Base-by-base conservation (phyloP, 2,113 vertebrate genomes). In the Archilochus colubris region DNA sequence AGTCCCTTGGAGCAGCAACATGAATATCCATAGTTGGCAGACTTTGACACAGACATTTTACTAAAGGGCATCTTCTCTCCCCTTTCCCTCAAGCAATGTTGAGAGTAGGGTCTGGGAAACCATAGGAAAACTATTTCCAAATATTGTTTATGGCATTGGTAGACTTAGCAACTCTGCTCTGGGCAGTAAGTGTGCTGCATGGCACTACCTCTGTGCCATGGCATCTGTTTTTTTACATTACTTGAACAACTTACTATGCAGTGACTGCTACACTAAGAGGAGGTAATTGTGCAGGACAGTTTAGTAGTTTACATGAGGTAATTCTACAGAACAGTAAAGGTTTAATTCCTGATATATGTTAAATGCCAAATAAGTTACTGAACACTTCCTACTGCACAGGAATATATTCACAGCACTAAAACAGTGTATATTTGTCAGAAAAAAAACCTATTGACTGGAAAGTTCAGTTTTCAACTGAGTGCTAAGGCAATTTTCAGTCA, bases 111-210 rank as follows among this genome's bases (percentile, higher is more conserved):
- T 95, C 83, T 97, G 87, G 93, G 93, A 96, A 93, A 82, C 68
- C 70, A 95, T 77, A 95, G 69, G 67, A 95, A 96, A 96, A 43
- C 82, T 79, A 10, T 59, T 96, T 96, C 63, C 81, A 96, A 92
- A 76, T 92, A 85, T 96, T 94, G 84, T 95, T 96, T 89, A 89
- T 59, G 53, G 58, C 74, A 68, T 68, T 59, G 53, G 86, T 44
- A 72, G 36, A 75, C 59, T 84, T 75, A 59, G 58, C 51, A 94
- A 67, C 31, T 66, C 70, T 55, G 31, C 64, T 63, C 38, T 4
- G 18, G 8, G 12, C 44, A 59, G 28, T 33, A 84, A 88, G 83
- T 76, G 63, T 23, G 9, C 50, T 72, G 44, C 50, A 84, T 14
- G 30, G 54, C 54, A 86, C 66, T 58, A 24, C 28, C 93, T 69